Base-by-base conservation (phyloP, 2,797 vertebrate species). In the Leptatherina wallacei region DNA sequence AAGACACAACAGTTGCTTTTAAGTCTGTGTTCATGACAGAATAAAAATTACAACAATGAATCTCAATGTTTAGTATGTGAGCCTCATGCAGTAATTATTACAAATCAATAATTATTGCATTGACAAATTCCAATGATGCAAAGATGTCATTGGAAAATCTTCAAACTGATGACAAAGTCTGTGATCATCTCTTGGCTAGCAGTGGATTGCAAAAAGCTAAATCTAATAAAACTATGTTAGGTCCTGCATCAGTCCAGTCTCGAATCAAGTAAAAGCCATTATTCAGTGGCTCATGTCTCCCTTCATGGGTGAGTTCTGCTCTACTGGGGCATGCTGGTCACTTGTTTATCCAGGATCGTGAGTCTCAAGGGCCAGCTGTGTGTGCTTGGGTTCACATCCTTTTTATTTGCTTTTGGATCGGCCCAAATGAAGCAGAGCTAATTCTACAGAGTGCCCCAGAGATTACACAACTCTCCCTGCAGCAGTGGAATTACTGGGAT, bases 351-450 rank as follows among this genome's bases (percentile, higher is more conserved):
- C 87, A 85, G 92, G 92, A 92, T 90, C 90, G 93, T 70, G 84
- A 82, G 90, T 91, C 88, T 93, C 86, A 89, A 91, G 88, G 78
- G 91, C 78, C 95, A 95, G 95, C 95, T 96, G 95, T 92, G 95
- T 89, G 92, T 92, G 90, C 92, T 72, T 64, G 89, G 89, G 63
- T 90, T 93, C 90, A 92, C 78, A 86, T 70, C 64, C 84, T 84
- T 80, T 85, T 86, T 95, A 92, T 96, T 96, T 96, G 92, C 93
- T 84, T 85, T 85, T 32, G 88, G 95, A 95, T 94, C 78, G 86
- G 87, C 86, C 90, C 92, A 93, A 96, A 95, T 94, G 93, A 94
- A 91, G 91, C 89, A 88, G 88, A 88, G 85, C 83, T 92, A 91
- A 93, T 90, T 85, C 87, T 71, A 75, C 86, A 85, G 87, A 88